Percentiles rank a stretch among this genome's conserved stretches.
These are phyloP conservation scores for Formica exsecta DNA, from an alignment of 1,140 invertebrate species.

Conservation along the genomic window DNA sequence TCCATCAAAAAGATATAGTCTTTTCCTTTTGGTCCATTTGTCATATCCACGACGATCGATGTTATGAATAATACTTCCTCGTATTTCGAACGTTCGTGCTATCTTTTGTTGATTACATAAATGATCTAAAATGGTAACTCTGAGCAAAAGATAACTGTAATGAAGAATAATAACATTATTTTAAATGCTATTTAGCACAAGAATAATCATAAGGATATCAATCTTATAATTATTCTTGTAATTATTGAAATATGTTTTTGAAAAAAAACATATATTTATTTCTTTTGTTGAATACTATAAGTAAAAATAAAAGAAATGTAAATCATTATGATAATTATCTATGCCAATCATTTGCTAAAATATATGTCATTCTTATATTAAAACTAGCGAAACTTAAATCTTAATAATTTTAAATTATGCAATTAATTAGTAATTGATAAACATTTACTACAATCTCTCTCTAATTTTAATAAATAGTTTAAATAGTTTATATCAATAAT, in stretches of 20 bases:
- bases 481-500: too few species aligned
- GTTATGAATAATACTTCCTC: constrained; percentile 6
- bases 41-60: constrained; percentile 28
- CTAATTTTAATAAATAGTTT: too few species aligned
- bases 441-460: too few species aligned
- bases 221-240: background rate
- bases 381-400: background rate
- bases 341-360: too few species aligned
- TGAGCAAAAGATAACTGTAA: constrained; percentile 39
- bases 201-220: background rate
- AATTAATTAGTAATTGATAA: too few species aligned
- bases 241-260: background rate
- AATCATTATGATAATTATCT: background rate
- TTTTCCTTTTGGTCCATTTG: constrained; percentile 65
- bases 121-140: constrained; percentile 9
- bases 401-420: background rate
- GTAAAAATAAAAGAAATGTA: background rate
- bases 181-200: background rate
- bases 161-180: constrained; percentile 4
- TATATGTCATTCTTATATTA: background rate
- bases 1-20: constrained; percentile 40
- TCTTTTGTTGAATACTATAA: background rate
- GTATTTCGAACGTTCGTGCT: background rate
- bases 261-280: background rate
- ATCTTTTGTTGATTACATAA: constrained; percentile 20